Evolutionary conservation across 2,888 invertebrate genomes (phyloP).

Genomic region (Ophraella communa): DNA sequence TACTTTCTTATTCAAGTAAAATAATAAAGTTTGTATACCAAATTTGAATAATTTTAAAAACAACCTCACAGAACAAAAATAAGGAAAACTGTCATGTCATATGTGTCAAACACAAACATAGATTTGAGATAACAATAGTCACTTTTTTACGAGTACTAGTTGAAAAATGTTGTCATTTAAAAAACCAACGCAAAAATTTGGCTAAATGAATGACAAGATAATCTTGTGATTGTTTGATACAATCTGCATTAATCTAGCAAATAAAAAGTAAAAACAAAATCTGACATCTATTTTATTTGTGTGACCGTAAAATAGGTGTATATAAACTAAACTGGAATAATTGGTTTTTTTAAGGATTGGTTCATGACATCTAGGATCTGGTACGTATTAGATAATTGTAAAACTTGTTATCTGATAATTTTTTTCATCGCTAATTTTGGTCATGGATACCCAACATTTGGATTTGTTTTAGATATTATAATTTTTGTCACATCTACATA

Average conservation of each 20-base stretch:
- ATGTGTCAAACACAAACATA: too few relatives aligned
- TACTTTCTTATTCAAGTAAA: too few relatives aligned
- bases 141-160: background rate
- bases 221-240: too few relatives aligned
- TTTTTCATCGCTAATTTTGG: background rate
- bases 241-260: too few relatives aligned
- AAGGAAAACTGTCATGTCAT: too few relatives aligned
- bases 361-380: background rate
- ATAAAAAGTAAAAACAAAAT: background rate
- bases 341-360: background rate
- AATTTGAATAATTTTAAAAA: too few relatives aligned
- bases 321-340: background rate
- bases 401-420: background rate
- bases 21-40: too few relatives aligned
- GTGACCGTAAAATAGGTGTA: background rate
- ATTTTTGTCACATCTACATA: background rate
- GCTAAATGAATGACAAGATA: background rate
- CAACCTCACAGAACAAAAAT: too few relatives aligned
- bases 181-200: background rate
- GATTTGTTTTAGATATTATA: background rate
- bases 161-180: background rate
- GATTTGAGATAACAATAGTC: background rate
- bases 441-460: background rate
- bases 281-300: conserved; percentile 1
- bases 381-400: background rate